Evolutionary conservation across 2,888 invertebrate genomes (phyloP).

Genomic region (Lasioglossum morio): DNA sequence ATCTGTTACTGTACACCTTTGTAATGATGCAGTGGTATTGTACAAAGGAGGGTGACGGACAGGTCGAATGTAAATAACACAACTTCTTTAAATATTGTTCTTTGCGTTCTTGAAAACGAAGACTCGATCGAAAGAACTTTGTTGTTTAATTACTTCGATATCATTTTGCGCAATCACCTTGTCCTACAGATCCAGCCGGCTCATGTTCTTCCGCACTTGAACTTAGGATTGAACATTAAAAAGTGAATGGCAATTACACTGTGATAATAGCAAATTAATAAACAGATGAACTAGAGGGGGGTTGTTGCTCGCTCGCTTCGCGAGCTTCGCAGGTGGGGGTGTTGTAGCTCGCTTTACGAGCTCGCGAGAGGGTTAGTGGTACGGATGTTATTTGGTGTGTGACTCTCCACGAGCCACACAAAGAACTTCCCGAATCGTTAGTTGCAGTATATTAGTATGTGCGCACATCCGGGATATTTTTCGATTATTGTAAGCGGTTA

Average conservation of each 20-base stretch:
- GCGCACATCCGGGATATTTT: no score
- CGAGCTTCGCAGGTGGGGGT: no score
- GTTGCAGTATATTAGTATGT: no score
- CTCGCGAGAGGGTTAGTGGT: no score
- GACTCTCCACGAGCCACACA: no score
- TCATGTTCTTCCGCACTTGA: not conserved
- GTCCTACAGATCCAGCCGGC: not conserved
- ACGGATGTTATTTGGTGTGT: no score
- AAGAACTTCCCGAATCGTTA: no score
- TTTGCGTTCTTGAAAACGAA: not conserved
- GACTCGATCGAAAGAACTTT: not conserved
- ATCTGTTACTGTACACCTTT: not conserved
- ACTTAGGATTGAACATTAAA: not conserved
- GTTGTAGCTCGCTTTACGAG: no score
- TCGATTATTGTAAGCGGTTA: no score
- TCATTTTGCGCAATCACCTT: not conserved
- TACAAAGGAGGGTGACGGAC: not conserved
- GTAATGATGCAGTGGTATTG: not conserved
- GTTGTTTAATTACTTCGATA: not conserved
- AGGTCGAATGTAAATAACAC: not conserved
- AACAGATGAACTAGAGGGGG: no score
- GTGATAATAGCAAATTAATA: not conserved
- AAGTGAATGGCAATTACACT: not conserved
- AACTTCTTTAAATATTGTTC: no score
- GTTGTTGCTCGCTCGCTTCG: no score